Evolutionary conservation across 2,797 vertebrate genomes (phyloP), one percentile per base, ranked within the genome.

Genomic region (Apogon talboti): DNA sequence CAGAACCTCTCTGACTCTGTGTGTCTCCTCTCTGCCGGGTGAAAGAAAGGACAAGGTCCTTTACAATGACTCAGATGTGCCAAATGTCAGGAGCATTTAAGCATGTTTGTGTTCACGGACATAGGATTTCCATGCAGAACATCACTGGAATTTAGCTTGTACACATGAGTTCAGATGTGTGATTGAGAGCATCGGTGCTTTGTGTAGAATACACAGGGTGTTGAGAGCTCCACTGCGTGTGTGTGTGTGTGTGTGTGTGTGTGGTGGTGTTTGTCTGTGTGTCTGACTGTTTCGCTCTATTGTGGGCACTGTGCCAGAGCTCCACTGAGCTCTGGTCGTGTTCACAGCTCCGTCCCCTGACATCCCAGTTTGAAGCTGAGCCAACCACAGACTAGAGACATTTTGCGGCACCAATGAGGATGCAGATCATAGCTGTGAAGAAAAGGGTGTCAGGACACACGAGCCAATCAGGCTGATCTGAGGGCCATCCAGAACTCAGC

Each of bases 271-370:
- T 84, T 71, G 51, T 71, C 60, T 79, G 41, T 79, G 56, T 66
- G 77, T 73, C 56, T 83, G 87, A 81, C 79, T 69, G 78, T 79
- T 72, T 74, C 40, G 74, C 85, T 80, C 81, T 85, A 79, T 78
- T 6, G 43, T 77, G 83, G 92, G 92, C 90, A 46, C 37, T 46
- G 74, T 86, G 89, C 93, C 93, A 93, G 87, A 73, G 63, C 70
- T 90, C 77, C 78, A 67, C 83, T 72, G 87, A 83, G 87, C 71
- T 79, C 68, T 82, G 87, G 81, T 84, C 86, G 60, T 90, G 88
- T 92, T 93, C 89, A 87, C 88, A 91, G 87, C 84, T 90, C 87
- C 65, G 54, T 89, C 80, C 74, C 82, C 78, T 85, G 81, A 89
- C 76, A 71, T 82, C 74, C 74, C 68, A 61, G 79, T 86, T 89